Base-by-base conservation (phyloP, 2,113 vertebrate species). In the Perognathus longimembris region DNA sequence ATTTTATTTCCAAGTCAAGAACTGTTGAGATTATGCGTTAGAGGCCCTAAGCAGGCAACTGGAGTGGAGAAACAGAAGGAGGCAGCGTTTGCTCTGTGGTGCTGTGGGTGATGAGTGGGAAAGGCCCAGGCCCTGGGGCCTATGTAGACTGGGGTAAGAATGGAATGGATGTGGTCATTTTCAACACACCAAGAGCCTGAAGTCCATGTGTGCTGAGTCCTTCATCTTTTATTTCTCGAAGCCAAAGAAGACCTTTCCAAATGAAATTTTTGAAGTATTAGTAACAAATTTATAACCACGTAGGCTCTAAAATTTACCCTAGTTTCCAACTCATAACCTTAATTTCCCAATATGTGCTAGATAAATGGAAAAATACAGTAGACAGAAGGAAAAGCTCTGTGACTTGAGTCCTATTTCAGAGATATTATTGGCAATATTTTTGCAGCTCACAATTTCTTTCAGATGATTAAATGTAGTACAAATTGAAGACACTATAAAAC, bases 401-500 rank as follows among this genome's bases (percentile, higher is more conserved):
- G 54, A 69, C 87, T 63, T 85, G 8, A 77, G 73, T 61, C 30
- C 64, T 45, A 92, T 87, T 95, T 67, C 30, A 78, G 10, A 74
- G 26, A 0, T 76, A 76, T 66, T 85, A 42, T 54, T 94, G n/a
- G 76, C 87, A 92, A 7, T 66, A 24, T 4, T 61, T 61, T 84
- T 90, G 74, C 38, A 30, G 54, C 3, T 78, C 34, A 70, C 17
- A 71, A 90, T 90, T 91, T 89, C 34, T 88, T 94, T 71, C 22
- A 79, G 36, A 40, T 88, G 87, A 67, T 71, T 85, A 93, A 93
- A 74, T 71, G 22, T 11, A 89, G 11, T 20, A 34, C 26, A 85
- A 59, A 70, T 50, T 67, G 32, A 91, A 91, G 21, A 75, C 24
- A 92, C 73, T 79, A 40, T 89, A 93, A 94, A 63, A 73, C 22